Conservation (phyloP, 2,797 vertebrate species). For the Hoplostethus mediterraneus region DNA sequence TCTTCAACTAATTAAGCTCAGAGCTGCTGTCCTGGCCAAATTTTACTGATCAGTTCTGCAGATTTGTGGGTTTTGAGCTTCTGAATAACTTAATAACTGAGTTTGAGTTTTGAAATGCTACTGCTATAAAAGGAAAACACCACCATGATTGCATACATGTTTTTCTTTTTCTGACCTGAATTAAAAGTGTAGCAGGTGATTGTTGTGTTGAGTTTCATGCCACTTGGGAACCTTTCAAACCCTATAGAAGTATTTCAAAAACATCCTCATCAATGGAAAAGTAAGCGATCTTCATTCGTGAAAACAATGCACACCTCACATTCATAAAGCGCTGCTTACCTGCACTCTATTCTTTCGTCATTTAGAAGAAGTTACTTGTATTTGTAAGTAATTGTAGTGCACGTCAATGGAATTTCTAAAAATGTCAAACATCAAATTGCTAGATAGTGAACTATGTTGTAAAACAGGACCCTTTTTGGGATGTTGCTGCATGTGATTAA, state of each 20-base stretch:
- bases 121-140: not conserved
- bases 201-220: conserved; percentile 31
- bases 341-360: too few relatives aligned
- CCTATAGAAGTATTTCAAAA: not conserved
- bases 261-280: not conserved
- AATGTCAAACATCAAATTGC: too few relatives aligned
- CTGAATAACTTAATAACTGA: not conserved
- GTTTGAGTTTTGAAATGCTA: not conserved
- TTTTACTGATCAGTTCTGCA: conserved; percentile 41
- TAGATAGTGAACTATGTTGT: too few relatives aligned
- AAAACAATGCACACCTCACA: too few relatives aligned
- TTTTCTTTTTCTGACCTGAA: conserved; percentile 7
- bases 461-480: too few relatives aligned
- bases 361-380: too few relatives aligned
- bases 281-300: too few relatives aligned
- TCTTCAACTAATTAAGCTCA: conserved; percentile 69
- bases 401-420: too few relatives aligned
- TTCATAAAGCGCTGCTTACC: too few relatives aligned
- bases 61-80: not conserved
- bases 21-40: conserved; percentile 45
- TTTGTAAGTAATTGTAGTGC: too few relatives aligned
- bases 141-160: not conserved
- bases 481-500: too few relatives aligned
- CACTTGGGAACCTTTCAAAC: conserved; percentile 12
- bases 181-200: conserved; percentile 30